Conservation (phyloP, 2,113 vertebrate species). For the Romanogobio albipinnatus region DNA sequence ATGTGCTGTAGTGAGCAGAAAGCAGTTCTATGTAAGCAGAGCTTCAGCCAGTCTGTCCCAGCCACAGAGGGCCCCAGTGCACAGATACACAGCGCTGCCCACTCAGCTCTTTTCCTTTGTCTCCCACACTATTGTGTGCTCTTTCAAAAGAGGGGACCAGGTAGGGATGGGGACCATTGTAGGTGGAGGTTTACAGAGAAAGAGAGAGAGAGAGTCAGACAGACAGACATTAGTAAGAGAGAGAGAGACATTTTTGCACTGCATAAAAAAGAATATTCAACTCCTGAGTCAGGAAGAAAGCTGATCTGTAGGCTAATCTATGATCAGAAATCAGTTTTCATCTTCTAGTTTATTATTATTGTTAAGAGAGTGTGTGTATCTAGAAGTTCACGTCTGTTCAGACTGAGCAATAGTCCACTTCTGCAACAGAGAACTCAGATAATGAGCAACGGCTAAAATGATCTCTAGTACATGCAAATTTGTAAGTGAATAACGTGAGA, state of each 20-base stretch:
- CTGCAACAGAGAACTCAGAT: neutral
- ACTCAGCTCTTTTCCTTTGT: conserved; percentile 46
- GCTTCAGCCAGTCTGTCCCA: conserved; percentile 21
- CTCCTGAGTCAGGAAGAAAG: neutral
- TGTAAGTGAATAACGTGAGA: neutral
- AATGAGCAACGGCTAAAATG: neutral
- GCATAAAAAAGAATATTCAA: neutral
- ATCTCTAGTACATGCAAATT: neutral
- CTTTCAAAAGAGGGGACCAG: conserved; percentile 32
- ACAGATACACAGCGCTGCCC: conserved; percentile 12
- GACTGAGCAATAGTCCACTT: neutral
- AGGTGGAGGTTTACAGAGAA: neutral
- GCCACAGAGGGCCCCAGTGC: conserved; percentile 8
- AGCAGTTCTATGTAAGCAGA: conserved; percentile 30
- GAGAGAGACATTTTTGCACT: neutral
- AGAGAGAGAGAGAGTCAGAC: neutral
- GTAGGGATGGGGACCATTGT: neutral
- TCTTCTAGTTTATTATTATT: neutral
- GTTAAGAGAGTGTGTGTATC: neutral
- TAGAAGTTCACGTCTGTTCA: neutral
- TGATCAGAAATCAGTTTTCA: neutral
- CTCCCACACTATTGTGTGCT: conserved; percentile 12
- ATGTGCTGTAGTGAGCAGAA: conserved; percentile 29
- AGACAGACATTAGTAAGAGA: neutral
- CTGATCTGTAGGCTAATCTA: neutral